Percentiles rank a stretch among this genome's conserved stretches.
Conservation (phyloP, 2,113 vertebrate species). For the Corythoichthys haematopterus region DNA sequence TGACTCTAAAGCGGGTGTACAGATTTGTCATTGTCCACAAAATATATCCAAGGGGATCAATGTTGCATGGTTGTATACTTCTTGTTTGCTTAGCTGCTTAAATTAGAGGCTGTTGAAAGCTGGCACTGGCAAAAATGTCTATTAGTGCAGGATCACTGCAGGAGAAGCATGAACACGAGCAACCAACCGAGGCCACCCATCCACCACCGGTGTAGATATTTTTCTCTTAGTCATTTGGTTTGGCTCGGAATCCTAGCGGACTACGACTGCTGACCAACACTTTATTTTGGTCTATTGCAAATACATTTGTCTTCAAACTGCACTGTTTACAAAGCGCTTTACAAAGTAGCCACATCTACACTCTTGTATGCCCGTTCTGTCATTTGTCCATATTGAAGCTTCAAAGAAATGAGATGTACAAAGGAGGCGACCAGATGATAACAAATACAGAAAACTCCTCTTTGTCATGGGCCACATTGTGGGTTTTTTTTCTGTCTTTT, state of each 20-base stretch:
- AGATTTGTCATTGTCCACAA: background rate
- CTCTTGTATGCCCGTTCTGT: background rate
- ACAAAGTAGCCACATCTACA: background rate
- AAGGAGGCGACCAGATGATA: no score
- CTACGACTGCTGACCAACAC: conserved; percentile 5
- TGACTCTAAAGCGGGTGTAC: background rate
- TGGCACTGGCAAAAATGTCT: conserved; percentile 26
- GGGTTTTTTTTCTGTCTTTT: no score
- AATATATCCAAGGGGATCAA: background rate
- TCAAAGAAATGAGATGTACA: background rate
- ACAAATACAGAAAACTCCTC: no score
- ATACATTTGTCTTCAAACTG: conserved; percentile 11
- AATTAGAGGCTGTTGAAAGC: conserved; percentile 13
- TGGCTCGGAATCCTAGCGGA: conserved; percentile 10
- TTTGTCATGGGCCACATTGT: no score
- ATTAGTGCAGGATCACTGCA: conserved; percentile 8
- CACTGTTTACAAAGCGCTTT: conserved; percentile 1
- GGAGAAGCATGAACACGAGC: background rate
- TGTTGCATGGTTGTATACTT: background rate
- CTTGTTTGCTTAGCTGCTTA: background rate
- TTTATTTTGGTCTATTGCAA: conserved; percentile 19
- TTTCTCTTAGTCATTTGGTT: conserved; percentile 28
- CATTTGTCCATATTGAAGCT: background rate
- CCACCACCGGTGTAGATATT: conserved; percentile 10
- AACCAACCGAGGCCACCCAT: background rate